Percentiles rank a stretch among this genome's conserved stretches.
phyloP scores from a whole-genome alignment of 2,113 vertebrate genomes.

The Dolichallabes microphthalmus region DNA sequence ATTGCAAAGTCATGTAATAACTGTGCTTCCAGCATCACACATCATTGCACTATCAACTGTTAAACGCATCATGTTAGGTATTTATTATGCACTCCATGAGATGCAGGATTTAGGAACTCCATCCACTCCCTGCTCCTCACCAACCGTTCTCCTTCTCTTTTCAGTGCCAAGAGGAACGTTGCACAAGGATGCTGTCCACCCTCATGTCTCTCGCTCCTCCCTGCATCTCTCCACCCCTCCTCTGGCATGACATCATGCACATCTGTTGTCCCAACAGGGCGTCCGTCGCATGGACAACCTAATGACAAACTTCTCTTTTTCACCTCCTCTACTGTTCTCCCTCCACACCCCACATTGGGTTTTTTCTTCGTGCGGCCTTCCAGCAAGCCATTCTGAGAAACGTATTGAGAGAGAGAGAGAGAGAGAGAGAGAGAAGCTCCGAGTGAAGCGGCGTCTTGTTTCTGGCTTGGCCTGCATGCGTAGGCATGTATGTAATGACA shows the following conservation, averaged over 20 bases:
- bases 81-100: slow-evolving; percentile 47
- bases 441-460: slow-evolving; percentile 3
- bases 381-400: neutral
- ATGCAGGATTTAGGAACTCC: neutral
- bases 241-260: slow-evolving; percentile 77
- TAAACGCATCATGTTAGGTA: neutral
- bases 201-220: slow-evolving; percentile 58
- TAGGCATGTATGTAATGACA: slow-evolving; percentile 54
- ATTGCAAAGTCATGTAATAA: neutral
- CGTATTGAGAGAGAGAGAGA: neutral
- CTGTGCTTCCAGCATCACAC: neutral
- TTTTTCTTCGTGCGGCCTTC: slow-evolving; percentile 1
- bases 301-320: slow-evolving; percentile 60
- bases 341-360: slow-evolving; percentile 45
- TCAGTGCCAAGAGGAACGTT: slow-evolving; percentile 44
- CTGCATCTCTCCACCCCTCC: slow-evolving; percentile 62
- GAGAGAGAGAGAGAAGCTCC: neutral
- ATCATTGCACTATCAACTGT: neutral
- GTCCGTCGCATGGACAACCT: slow-evolving; percentile 68
- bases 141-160: slow-evolving; percentile 22
- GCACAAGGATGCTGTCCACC: slow-evolving; percentile 65
- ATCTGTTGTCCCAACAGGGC: slow-evolving; percentile 76
- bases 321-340: slow-evolving; percentile 22
- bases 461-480: slow-evolving; percentile 42
- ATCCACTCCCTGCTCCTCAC: slow-evolving; percentile 44